A percentile compares a stretch with the other conserved stretches of the same genome.
These are phyloP conservation scores for Mus musculus DNA, from an alignment of 2,113 vertebrate species.

Conservation along the genomic window GRCm39 chr1:18310001-18310500, in stretches of 20 bases:
- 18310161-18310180: background rate
- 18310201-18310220: background rate
- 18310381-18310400: background rate
- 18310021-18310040: background rate
- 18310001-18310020: background rate
- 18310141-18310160: background rate
- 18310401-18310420: background rate
- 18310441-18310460: background rate
- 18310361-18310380: background rate
- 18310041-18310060: background rate
- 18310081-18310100: background rate
- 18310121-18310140: background rate
- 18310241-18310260: background rate
- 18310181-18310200: background rate
- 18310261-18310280: background rate
- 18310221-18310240: no score
- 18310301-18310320: background rate
- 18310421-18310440: background rate
- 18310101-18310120: background rate
- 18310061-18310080: accelerated
- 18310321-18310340: background rate
- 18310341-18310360: background rate
- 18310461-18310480: background rate
- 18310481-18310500: no score
- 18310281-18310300: background rate